phyloP scores from a whole-genome alignment of 1,140 invertebrate species.

The Drosophila bifasciata region DNA sequence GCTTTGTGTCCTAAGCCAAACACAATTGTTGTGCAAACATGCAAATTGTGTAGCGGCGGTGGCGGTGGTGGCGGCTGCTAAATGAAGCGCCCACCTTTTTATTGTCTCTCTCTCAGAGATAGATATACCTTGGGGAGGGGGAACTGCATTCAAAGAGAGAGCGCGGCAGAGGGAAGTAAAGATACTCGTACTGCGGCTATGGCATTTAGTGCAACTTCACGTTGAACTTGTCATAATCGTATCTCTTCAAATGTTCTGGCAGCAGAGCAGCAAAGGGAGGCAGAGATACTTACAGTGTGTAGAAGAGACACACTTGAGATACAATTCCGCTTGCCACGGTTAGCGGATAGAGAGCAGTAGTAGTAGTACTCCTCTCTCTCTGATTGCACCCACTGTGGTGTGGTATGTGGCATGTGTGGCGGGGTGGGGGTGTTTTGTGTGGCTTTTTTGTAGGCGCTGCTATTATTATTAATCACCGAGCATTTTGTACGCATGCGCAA shows the following conservation, averaged over 20 bases:
- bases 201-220: conserved; percentile 74
- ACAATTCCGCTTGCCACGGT: conserved; percentile 15
- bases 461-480: conserved; percentile 83
- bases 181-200: conserved; percentile 5
- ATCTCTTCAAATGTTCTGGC: conserved; percentile 77
- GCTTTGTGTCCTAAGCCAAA: conserved; percentile 74
- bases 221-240: conserved; percentile 78
- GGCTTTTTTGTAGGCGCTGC: conserved; percentile 65
- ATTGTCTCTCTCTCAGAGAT: conserved; percentile 55
- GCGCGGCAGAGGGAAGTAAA: conserved; percentile 10
- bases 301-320: conserved; percentile 14
- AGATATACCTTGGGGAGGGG: background rate
- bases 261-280: conserved; percentile 43
- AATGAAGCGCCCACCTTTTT: conserved; percentile 78
- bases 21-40: conserved; percentile 83
- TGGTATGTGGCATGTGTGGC: too few relatives aligned
- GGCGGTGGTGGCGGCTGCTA: conserved; percentile 64
- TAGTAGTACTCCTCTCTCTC: background rate
- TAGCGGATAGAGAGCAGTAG: background rate
- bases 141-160: conserved; percentile 53
- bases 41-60: conserved; percentile 70
- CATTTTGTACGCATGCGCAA: conserved; percentile 82
- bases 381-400: conserved; percentile 46
- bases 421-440: conserved; percentile 19
- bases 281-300: conserved; percentile 15